These are phyloP conservation scores for Belgica antarctica DNA, from an alignment of 2,888 invertebrate genomes.

Conservation along the genomic window DNA sequence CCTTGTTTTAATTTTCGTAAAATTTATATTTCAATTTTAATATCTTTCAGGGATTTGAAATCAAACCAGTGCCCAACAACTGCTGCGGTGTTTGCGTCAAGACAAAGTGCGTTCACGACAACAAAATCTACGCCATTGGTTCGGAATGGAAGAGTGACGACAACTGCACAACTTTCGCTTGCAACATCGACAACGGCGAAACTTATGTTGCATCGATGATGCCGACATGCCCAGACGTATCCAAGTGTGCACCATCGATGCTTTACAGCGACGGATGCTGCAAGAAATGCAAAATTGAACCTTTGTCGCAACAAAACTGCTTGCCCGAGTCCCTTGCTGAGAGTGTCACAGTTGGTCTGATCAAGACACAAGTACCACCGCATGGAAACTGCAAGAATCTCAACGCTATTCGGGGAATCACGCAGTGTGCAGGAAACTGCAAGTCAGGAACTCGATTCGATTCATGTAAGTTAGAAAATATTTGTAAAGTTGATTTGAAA, in stretches of 20 bases:
- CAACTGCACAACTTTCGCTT: conserved; percentile 65
- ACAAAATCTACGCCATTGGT: conserved; percentile 57
- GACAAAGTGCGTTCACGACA: conserved; percentile 59
- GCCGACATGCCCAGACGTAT: conserved; percentile 64
- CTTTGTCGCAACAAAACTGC: conserved; percentile 57
- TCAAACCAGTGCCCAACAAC: conserved; percentile 52
- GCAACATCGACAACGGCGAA: conserved; percentile 56
- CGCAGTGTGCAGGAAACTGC: conserved; percentile 70
- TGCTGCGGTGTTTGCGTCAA: conserved; percentile 69
- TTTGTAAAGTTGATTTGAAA: not conserved
- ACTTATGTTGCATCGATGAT: conserved; percentile 59
- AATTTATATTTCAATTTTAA: not conserved
- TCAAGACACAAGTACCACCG: conserved; percentile 55
- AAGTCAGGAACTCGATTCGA: conserved; percentile 69
- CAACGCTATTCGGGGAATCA: conserved; percentile 61
- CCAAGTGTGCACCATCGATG: conserved; percentile 60
- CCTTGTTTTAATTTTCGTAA: not conserved
- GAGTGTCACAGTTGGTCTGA: conserved; percentile 60
- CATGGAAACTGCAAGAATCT: conserved; percentile 68
- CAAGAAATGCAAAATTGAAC: conserved; percentile 61
- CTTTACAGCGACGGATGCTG: conserved; percentile 68
- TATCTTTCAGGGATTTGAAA: conserved; percentile 62
- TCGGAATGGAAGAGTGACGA: conserved; percentile 62
- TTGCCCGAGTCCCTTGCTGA: conserved; percentile 58
- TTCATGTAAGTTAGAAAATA: conserved; percentile 56